Base-by-base conservation (phyloP, 2,113 vertebrate genomes). In the Acanthochromis polyacanthus region DNA sequence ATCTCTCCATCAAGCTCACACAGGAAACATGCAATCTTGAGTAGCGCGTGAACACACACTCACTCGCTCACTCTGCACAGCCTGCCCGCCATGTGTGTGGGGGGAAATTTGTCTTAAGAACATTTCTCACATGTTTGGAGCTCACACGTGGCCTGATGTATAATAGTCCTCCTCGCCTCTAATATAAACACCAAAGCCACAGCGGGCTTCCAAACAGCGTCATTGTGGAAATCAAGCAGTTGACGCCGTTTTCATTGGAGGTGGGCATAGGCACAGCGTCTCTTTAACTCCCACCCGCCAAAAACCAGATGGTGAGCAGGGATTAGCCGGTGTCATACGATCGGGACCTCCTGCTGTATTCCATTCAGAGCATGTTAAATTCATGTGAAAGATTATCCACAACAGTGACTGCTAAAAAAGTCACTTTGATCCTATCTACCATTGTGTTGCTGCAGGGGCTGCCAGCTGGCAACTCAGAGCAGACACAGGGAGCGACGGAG, bases 321-420 rank as follows among this genome's bases (percentile, higher is more conserved):
- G 92, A 94, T 94, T 93, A 94, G 86, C 78, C 48, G 1, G 66
- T 71, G 85, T 92, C 88, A 92, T 89, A 82, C 72, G 88, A 91
- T 84, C 83, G 79, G 74, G 71, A 73, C 88, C 89, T 90, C 84
- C 82, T 91, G 88, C 89, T 82, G 51, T 52, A 81, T 78, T 80
- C 76, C 75, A 50, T 82, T 88, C 73, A 70, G 57, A 53, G 71
- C 78, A 93, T 93, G 90, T 91, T 88, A 84, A 86, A 92, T 92
- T 92, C 81, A 93, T 93, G 91, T 75, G 87, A 90, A 87, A 92
- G 92, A 93, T 94, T 92, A 94, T 90, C 79, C 50, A 72, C 81
- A 75, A 90, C 75, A 70, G 83, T 73, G 78, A 75, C 82, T 88
- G 88, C 83, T 90, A 83, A 89, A 90, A 89, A 92, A 92, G 90